Percentiles rank a stretch among this genome's conserved stretches.
Conservation (phyloP, 2,113 vertebrate genomes). For the human region GRCh38 chr15:65053501-65054000, state of each 20-base stretch:
- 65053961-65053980: neutral
- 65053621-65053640: neutral
- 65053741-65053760: neutral
- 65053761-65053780: neutral
- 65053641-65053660: neutral
- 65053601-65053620: neutral
- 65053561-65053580: neutral
- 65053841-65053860: neutral
- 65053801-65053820: neutral
- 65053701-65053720: neutral
- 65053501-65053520: too few relatives aligned
- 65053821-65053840: neutral
- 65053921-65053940: neutral
- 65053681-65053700: neutral
- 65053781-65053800: neutral
- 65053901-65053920: slow-evolving; percentile 18
- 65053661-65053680: neutral
- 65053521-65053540: neutral
- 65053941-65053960: neutral
- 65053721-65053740: neutral
- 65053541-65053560: neutral
- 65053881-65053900: slow-evolving; percentile 52
- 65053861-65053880: neutral
- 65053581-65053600: neutral
- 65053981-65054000: neutral